These are phyloP conservation scores for Capricornis sumatraensis DNA, from an alignment of 2,113 vertebrate species.

Conservation along the genomic window DNA sequence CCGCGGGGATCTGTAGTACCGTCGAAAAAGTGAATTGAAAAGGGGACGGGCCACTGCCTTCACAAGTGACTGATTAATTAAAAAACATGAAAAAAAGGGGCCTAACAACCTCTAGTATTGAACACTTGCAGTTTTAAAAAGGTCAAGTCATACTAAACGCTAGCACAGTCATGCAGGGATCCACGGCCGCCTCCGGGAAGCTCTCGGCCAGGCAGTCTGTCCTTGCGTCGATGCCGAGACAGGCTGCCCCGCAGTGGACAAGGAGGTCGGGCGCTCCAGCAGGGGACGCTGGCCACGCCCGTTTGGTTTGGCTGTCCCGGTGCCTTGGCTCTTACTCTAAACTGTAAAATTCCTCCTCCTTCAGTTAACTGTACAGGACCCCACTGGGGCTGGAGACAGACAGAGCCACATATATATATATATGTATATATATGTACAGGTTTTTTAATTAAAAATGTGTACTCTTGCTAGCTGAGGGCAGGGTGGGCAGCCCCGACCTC, in stretches of 20 bases:
- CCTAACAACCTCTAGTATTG: constrained; percentile 83
- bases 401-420: constrained; percentile 78
- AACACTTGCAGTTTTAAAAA: constrained; percentile 83
- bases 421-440: constrained; percentile 60
- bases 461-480: constrained; percentile 68
- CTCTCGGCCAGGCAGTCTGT: constrained; percentile 47
- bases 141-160: constrained; percentile 87
- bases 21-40: constrained; percentile 73
- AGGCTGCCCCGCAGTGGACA: constrained; percentile 67
- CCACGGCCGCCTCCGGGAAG: constrained; percentile 67
- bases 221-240: constrained; percentile 70
- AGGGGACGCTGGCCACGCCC: constrained; percentile 64
- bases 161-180: constrained; percentile 88
- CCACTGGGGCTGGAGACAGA: constrained; percentile 82
- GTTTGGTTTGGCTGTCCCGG: constrained; percentile 66
- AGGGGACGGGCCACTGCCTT: constrained; percentile 68
- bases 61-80: constrained; percentile 77
- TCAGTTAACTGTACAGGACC: constrained; percentile 80
- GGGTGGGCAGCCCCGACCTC: constrained; percentile 56
- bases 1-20: constrained; percentile 70
- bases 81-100: constrained; percentile 73
- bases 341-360: constrained; percentile 68
- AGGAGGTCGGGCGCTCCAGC: constrained; percentile 69
- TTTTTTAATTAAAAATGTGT: constrained; percentile 80
- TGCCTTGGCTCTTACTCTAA: constrained; percentile 69